Evolutionary conservation across 2,113 vertebrate genomes (phyloP), one percentile per base, ranked within the genome.

Genomic region (Typhlomys cinereus): DNA sequence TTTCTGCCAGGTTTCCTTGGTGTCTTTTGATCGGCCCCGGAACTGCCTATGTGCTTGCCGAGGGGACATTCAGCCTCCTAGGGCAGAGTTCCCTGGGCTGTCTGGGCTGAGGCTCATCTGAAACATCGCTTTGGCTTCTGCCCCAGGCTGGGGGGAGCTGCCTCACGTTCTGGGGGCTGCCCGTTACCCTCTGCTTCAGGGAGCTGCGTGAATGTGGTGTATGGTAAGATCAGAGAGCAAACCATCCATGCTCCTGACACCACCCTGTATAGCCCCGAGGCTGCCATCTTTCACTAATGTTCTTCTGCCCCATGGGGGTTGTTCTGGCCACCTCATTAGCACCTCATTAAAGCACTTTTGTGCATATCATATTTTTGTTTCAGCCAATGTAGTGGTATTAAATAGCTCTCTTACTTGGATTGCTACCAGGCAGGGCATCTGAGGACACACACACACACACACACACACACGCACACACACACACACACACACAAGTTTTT

Each of bases 341-440:
- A 64, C 90, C 76, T 89, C 78, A 50, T 91, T 91, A 89, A 85
- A 81, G 62, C 54, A 82, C 73, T 87, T 95, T 91, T 29, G 29
- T 78, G 41, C 17, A 36, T 59, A 62, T 90, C 89, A 54, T 66
- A 57, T n/a, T 85, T 86, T 90, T 85, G 9, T 85, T 90, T 74
- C 57, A 93, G 74, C 41, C 66, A n/a, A 87, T 4, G 0, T 34
- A 25, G 29, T 23, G 41, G 4, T n/a, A n/a, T 52, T 74, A 67
- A 94, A 74, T 61, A 69, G 39, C n/a, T 3, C 13, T 70, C 85
- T 50, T 70, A 62, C 23, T 3, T 70, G 54, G 78, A 59, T n/a
- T 69, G 29, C n/a, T 36, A 27, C n/a, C 67, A 74, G 69, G 44
- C 8, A 7, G 36, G 82, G 17, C n/a, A 34, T 79, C 64, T 64